These are phyloP conservation scores for Mnemiopsis leidyi DNA, from an alignment of 37 sponge, comb jelly and placozoan genomes.

Conservation along the genomic window DNA sequence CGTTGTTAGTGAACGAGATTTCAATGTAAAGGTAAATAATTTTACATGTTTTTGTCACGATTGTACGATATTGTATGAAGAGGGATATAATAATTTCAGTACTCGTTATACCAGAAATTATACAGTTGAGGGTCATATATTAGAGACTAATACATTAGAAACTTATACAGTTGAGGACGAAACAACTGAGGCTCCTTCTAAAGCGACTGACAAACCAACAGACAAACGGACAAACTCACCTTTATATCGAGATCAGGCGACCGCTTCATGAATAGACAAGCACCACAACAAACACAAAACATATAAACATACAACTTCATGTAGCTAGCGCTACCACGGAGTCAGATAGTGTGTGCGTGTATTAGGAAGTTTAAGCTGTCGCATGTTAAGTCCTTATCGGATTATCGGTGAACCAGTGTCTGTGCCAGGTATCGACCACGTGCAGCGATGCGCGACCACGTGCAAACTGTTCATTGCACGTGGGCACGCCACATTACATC, in stretches of 20 bases:
- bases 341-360: not conserved
- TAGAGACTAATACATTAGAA: too few species aligned
- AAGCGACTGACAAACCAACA: too few species aligned
- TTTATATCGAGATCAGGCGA: not conserved
- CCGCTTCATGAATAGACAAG: not conserved
- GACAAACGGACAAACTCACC: not conserved
- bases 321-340: not conserved
- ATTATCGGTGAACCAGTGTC: not conserved
- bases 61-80: too few species aligned
- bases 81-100: too few species aligned
- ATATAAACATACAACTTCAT: too few species aligned
- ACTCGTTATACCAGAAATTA: too few species aligned
- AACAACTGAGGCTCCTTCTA: too few species aligned
- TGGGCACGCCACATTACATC: not conserved
- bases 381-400: not conserved
- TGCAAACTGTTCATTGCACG: not conserved
- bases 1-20: too few species aligned
- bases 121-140: too few species aligned
- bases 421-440: not conserved
- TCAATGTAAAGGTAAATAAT: too few species aligned
- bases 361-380: not conserved
- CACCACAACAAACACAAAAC: not conserved
- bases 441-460: not conserved
- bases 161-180: too few species aligned
- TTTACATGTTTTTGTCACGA: too few species aligned